Conservation (phyloP, 2,113 vertebrate genomes). For the Arvicanthis niloticus region DNA sequence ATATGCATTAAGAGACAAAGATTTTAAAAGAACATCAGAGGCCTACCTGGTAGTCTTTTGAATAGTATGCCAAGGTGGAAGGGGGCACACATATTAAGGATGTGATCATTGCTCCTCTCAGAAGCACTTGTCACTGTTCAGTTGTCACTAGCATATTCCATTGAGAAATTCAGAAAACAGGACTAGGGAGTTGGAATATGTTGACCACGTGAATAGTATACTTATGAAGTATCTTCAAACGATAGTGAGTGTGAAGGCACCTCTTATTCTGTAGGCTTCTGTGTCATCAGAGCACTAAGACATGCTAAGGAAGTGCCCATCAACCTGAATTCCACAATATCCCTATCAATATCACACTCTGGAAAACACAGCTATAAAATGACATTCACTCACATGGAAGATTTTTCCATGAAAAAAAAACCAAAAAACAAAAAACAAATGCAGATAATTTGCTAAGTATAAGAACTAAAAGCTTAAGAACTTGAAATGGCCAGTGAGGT, state of each 20-base stretch:
- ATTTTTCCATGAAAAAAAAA: background rate
- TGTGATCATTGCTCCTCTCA: background rate
- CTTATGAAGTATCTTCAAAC: background rate
- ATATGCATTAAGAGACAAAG: conserved; percentile 82
- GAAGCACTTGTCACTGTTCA: background rate
- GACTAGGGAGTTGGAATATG: background rate
- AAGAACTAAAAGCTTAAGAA: background rate
- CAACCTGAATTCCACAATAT: no score
- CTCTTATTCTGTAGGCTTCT: background rate
- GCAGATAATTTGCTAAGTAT: background rate
- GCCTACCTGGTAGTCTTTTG: background rate
- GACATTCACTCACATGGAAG: background rate
- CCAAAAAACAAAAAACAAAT: background rate
- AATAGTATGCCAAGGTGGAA: background rate
- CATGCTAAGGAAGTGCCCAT: background rate
- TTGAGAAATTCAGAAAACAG: background rate
- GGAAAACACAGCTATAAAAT: background rate
- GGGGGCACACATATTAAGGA: background rate
- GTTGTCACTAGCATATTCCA: background rate
- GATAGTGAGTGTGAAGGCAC: no score
- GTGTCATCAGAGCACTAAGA: background rate
- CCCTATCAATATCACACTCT: background rate
- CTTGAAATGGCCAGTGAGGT: no score
- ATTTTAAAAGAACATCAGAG: background rate
- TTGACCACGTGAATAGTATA: no score